Evolutionary conservation across 2,888 invertebrate species (phyloP).

Genomic region (Perizoma affinitatum): DNA sequence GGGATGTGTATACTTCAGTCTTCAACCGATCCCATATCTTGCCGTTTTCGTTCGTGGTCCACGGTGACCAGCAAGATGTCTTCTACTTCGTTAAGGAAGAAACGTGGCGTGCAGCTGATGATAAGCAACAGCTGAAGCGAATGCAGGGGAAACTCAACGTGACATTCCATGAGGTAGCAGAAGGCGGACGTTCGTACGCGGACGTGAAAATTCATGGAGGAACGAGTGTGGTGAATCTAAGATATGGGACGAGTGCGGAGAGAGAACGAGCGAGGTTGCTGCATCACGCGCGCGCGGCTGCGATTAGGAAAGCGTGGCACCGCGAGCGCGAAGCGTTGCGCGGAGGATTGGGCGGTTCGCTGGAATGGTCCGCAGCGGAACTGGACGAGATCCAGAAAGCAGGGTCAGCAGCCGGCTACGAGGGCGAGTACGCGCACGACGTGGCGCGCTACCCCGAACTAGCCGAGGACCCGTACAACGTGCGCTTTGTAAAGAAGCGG

Average conservation of each 20-base stretch:
- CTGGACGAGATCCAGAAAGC: conserved; percentile 94
- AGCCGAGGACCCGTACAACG: conserved; percentile 97
- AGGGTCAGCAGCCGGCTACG: conserved; percentile 93
- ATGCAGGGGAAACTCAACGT: conserved; percentile 96
- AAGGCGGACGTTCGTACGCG: conserved; percentile 90
- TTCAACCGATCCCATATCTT: conserved; percentile 94
- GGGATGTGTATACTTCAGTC: conserved; percentile 96
- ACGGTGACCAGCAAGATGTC: conserved; percentile 94
- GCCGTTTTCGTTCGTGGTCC: conserved; percentile 94
- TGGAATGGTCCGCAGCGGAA: conserved; percentile 95
- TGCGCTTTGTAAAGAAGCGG: conserved; percentile 93
- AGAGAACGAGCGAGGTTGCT: conserved; percentile 94
- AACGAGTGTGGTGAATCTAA: conserved; percentile 95
- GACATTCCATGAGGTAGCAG: conserved; percentile 93
- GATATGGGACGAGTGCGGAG: conserved; percentile 96
- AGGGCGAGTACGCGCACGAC: conserved; percentile 96
- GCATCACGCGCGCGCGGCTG: conserved; percentile 94
- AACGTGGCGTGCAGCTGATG: conserved; percentile 94
- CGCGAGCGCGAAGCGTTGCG: conserved; percentile 94
- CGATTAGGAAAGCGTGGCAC: conserved; percentile 96
- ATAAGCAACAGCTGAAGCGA: conserved; percentile 94
- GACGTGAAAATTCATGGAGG: conserved; percentile 96
- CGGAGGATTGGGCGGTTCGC: conserved; percentile 88
- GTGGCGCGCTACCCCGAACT: conserved; percentile 95
- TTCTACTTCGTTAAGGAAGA: conserved; percentile 97